Conservation (phyloP, 2,888 invertebrate species). For the Linnaemya vulpina region DNA sequence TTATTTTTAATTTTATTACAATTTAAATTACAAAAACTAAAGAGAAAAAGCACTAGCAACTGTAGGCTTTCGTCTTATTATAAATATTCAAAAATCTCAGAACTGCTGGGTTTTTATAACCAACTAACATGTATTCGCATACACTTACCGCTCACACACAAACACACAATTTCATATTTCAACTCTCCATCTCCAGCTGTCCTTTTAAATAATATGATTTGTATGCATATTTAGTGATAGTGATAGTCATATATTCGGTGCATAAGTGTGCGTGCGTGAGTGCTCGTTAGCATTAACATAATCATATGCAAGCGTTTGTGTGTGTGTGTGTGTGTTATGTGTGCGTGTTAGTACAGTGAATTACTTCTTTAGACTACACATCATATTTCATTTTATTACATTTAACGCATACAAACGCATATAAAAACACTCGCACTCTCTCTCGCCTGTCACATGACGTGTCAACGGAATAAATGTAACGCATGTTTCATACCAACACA, state of each 20-base stretch:
- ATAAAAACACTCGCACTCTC: not conserved
- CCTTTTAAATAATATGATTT: constrained; percentile 38
- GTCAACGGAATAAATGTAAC: constrained; percentile 59
- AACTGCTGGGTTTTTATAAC: not conserved
- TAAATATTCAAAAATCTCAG: too few species aligned
- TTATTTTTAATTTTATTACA: too few species aligned
- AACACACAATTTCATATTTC: not conserved
- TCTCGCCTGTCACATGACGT: constrained; percentile 37
- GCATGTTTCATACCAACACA: constrained; percentile 16
- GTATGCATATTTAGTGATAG: constrained; percentile 52
- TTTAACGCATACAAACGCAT: constrained; percentile 1
- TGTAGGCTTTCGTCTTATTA: too few species aligned
- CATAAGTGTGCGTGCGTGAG: constrained; percentile 1
- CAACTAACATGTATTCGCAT: not conserved
- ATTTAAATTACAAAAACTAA: too few species aligned
- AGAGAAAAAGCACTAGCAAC: too few species aligned
- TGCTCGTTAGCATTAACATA: not conserved
- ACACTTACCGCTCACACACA: not conserved
- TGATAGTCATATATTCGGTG: constrained; percentile 37
- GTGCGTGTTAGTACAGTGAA: constrained; percentile 15
- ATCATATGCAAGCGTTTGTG: not conserved
- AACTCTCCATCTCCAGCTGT: not conserved
- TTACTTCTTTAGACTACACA: constrained; percentile 46
- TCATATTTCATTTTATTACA: constrained; percentile 59
- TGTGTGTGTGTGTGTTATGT: not conserved